phyloP scores from a whole-genome alignment of 2,113 vertebrate genomes.

The Salvelinus fontinalis region DNA sequence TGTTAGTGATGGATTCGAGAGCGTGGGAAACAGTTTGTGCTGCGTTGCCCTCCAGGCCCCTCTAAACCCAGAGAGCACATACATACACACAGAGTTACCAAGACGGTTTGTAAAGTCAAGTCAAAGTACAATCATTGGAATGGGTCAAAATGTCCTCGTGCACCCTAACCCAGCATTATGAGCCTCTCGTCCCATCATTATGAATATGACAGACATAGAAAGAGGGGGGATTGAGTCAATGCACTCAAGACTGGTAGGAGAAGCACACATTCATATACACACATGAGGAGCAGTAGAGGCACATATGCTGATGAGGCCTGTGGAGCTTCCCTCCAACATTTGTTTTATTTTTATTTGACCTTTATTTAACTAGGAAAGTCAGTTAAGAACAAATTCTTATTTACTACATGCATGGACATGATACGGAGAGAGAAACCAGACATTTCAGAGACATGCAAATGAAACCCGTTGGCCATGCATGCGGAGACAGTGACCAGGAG shows the following conservation, averaged over 20 bases:
- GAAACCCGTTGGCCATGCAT: constrained; percentile 22
- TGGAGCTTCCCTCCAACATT: too few species aligned
- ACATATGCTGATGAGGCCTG: too few species aligned
- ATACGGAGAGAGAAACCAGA: constrained; percentile 30
- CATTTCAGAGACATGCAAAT: constrained; percentile 13
- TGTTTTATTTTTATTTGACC: too few species aligned
- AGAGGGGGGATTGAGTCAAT: constrained; percentile 34
- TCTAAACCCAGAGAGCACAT: constrained; percentile 2
- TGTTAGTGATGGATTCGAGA: neutral
- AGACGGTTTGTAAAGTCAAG: neutral
- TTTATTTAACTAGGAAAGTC: too few species aligned
- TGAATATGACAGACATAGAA: constrained; percentile 27
- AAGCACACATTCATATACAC: too few species aligned
- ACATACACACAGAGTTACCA: neutral
- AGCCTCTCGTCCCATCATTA: neutral
- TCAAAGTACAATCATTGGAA: constrained; percentile 51
- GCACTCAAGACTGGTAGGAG: constrained; percentile 40
- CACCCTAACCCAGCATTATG: neutral
- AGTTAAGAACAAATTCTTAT: too few species aligned
- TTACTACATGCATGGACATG: constrained; percentile 32
- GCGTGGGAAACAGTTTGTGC: neutral
- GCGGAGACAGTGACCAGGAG: constrained; percentile 16
- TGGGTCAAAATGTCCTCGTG: constrained; percentile 73
- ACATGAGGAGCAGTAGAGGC: too few species aligned
- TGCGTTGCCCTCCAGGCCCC: neutral